Evolutionary conservation across 2,797 vertebrate species (phyloP), one percentile per base, ranked within the genome.

Genomic region (Thaleichthys pacificus): DNA sequence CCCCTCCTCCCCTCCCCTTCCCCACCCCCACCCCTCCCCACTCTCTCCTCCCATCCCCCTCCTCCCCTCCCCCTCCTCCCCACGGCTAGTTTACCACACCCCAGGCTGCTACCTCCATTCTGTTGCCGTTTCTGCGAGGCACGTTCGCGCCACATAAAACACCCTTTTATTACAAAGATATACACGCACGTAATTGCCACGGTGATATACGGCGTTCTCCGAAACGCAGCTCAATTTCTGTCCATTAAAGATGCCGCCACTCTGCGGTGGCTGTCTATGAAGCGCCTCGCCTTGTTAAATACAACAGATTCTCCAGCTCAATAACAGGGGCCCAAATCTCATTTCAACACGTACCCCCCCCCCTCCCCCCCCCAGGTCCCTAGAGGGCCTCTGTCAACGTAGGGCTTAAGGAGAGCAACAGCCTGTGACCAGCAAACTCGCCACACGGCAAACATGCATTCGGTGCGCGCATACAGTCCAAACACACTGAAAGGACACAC

Each of bases 151-250:
- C 73, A 82, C 83, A 86, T 87, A 85, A 88, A 89, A 75, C 80
- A 70, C 62, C 17, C 24, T 86, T 91, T 90, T 87, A 89, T 83
- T 76, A 77, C 80, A 77, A 78, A 84, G 19, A 65, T 73, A 80
- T 56, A 81, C 79, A 72, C 32, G 64, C 72, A 79, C 76, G 78
- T 86, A 89, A 89, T 88, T 89, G 85, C 75, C 70, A 80, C 70
- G 63, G 71, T 89, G 89, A 89, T 85, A 76, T 88, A 90, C 77
- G 64, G 57, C 80, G 0, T 1, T 71, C 63, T 30, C 38, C 7
- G 11, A 58, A 58, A 67, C 6, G 38, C 19, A 4, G 72, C 83
- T 84, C 81, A 66, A 74, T 78, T 77, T 78, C 70, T 68, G 60
- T 60, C 68, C 67, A 7, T 82, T 91, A 87, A 80, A 87, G 80